Base-by-base conservation (phyloP, 2,113 vertebrate genomes). In the Scophthalmus maximus region DNA sequence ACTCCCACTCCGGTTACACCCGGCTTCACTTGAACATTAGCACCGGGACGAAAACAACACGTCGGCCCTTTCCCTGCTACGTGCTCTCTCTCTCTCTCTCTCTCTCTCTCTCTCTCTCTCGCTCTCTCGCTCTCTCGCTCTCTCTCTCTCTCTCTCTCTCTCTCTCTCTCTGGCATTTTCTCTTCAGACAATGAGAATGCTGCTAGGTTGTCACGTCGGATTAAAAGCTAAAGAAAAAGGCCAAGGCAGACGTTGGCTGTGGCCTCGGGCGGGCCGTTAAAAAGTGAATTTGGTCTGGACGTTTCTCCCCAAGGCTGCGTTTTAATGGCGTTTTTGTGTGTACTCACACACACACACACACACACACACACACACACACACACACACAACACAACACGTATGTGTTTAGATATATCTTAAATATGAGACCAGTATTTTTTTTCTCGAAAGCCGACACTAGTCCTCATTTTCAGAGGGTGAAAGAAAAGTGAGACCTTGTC, bases 1-100 rank as follows among this genome's bases (percentile, higher is more conserved):
- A 88, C 76, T 84, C 83, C 81, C 78, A 53, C 86, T 88, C 88
- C 68, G 70, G 84, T 89, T 88, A 86, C 87, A 75, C 68, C 12
- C 55, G 56, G 8, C 40, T 34, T 14, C 10, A 51, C 81, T 73
- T 60, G 70, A 79, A 80, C 88, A 74, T 66, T 20, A 53, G 40
- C 64, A 2, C 38, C 61, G 7, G 32, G 70, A 64, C 58, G 44
- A 79, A 72, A 72, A 83, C n/a, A n/a, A 83, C 71, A 56, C 78
- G 61, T 76, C 44, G 22, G 29, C 29, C 68, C 59, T 75, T 81
- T 67, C 57, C 68, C 76, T 55, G 29, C 62, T 32, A 44, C 22
- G 12, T 51, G 57, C 26, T 25, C n/a, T 5, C n/a, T 1, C 14
- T 53, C 36, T 23, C 52, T 44, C 11, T 4, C 10, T 51, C 12